These are phyloP conservation scores for Pampusana beccarii DNA, from an alignment of 2,113 vertebrate genomes.

Conservation along the genomic window DNA sequence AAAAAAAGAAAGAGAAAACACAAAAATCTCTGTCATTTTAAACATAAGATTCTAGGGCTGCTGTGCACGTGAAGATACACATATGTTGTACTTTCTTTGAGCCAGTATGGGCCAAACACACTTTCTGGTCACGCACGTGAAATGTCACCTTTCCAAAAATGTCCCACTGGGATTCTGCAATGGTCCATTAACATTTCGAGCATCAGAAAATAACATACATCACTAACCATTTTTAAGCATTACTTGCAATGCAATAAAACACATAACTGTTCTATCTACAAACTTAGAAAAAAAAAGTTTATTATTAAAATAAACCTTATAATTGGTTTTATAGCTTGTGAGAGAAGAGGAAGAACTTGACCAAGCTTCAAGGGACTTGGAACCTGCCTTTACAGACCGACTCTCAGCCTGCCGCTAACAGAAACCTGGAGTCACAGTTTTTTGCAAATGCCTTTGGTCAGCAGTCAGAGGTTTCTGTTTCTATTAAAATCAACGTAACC, in stretches of 20 bases:
- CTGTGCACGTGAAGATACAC: fast-evolving
- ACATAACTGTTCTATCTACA: neutral
- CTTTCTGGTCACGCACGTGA: neutral
- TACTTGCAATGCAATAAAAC: neutral
- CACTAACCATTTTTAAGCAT: neutral
- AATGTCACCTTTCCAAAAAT: neutral
- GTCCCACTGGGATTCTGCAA: neutral
- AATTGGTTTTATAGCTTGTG: fast-evolving
- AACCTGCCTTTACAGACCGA: neutral
- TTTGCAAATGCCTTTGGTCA: fast-evolving
- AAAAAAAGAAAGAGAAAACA: fast-evolving
- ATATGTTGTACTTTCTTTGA: neutral
- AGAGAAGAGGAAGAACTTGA: neutral
- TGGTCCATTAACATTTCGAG: neutral
- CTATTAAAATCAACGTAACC: fast-evolving
- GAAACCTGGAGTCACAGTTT: neutral
- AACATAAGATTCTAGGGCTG: fast-evolving
- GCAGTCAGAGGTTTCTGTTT: fast-evolving
- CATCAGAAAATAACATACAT: neutral
- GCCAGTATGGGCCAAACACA: neutral
- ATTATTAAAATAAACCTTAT: fast-evolving
- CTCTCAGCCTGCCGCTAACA: neutral
- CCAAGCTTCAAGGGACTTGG: neutral
- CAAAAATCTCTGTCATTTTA: neutral
- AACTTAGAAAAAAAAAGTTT: neutral